Conservation (phyloP, 2,797 vertebrate genomes). For the Holocentrus rufus region DNA sequence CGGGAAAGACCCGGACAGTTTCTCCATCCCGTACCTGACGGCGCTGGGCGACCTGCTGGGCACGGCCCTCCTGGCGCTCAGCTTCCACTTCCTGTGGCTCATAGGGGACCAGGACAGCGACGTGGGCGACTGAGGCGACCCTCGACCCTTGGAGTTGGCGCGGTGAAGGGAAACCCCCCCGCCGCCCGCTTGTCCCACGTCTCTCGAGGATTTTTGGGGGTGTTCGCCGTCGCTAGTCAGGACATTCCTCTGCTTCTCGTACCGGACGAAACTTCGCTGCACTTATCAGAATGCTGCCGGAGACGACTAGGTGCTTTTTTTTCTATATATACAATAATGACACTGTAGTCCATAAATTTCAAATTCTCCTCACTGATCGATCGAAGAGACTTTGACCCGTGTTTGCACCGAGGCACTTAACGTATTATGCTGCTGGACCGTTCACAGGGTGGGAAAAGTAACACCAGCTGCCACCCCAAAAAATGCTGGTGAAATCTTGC, state of each 20-base stretch:
- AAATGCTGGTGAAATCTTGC: constrained; percentile 6
- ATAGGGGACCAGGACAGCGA: constrained; percentile 96
- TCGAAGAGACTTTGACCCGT: constrained; percentile 32
- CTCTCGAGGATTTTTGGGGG: constrained; percentile 15
- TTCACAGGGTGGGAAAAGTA: not conserved
- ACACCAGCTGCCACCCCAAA: not conserved
- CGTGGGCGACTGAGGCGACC: constrained; percentile 87
- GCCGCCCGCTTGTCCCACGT: not conserved
- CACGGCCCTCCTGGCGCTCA: constrained; percentile 91
- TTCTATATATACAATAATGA: constrained; percentile 38
- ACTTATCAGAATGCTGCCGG: constrained; percentile 9
- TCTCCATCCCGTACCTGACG: constrained; percentile 97
- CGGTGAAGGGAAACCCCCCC: no score
- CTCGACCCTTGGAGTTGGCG: not conserved
- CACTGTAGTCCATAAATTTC: constrained; percentile 13
- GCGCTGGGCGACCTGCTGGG: constrained; percentile 95
- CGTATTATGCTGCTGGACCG: not conserved
- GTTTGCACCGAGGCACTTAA: constrained; percentile 64
- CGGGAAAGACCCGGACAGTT: constrained; percentile 97
- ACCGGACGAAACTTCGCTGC: constrained; percentile 18
- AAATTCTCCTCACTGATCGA: constrained; percentile 26
- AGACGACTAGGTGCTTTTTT: constrained; percentile 25
- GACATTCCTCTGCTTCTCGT: constrained; percentile 48
- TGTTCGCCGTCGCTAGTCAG: constrained; percentile 17
- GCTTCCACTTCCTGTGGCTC: constrained; percentile 96